These are phyloP conservation scores for Pristionchus arcanus DNA, from an alignment of 2,888 invertebrate species.

Conservation along the genomic window DNA sequence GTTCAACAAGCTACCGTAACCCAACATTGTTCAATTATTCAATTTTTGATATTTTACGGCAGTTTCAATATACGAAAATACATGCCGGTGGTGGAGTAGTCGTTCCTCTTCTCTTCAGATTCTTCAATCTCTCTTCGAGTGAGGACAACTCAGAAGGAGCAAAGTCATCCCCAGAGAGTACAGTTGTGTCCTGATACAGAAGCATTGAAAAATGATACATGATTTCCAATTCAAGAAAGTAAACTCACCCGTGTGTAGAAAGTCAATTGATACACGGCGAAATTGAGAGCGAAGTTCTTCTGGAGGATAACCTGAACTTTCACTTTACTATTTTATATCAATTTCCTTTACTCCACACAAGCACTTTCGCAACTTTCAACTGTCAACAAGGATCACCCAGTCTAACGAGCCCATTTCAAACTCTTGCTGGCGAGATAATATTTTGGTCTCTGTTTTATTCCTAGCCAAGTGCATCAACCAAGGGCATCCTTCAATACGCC, in stretches of 20 bases:
- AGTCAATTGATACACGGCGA: conserved; percentile 68
- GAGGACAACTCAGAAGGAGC: neutral
- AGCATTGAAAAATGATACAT: neutral
- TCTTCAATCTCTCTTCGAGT: neutral
- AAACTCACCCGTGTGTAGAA: conserved; percentile 61
- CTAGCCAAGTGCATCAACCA: neutral
- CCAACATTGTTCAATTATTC: too few relatives aligned
- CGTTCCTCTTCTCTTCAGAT: neutral
- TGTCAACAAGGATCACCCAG: neutral
- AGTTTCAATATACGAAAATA: too few relatives aligned
- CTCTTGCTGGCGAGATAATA: neutral
- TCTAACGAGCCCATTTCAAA: neutral
- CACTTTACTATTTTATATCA: neutral
- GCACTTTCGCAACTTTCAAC: neutral
- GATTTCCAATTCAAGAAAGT: neutral
- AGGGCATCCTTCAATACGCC: neutral
- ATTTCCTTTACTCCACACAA: neutral
- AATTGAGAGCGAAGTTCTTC: conserved; percentile 69
- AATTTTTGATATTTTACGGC: neutral
- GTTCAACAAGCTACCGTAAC: too few relatives aligned
- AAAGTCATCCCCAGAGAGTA: neutral
- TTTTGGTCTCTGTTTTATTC: neutral
- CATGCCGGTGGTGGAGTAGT: conserved; percentile 8
- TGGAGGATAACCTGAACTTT: conserved; percentile 67
- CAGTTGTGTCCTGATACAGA: conserved; percentile 9